Percentiles rank a stretch among this genome's conserved stretches.
These are phyloP conservation scores for Malthinus seriepunctatus DNA, from an alignment of 2,888 invertebrate genomes.

Conservation along the genomic window DNA sequence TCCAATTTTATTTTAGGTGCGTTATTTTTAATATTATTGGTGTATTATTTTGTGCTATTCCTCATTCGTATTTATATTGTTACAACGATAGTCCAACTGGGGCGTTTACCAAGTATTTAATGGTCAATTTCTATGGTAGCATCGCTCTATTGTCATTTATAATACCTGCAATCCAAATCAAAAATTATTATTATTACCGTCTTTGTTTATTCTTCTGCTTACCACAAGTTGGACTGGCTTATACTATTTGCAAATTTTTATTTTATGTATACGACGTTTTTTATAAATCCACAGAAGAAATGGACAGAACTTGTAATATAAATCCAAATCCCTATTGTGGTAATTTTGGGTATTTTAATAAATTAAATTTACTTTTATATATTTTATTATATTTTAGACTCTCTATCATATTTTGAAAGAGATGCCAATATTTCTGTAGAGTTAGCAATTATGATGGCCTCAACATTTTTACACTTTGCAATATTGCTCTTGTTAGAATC, in stretches of 20 bases:
- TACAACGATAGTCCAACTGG: conserved; percentile 58
- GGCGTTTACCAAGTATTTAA: conserved; percentile 49
- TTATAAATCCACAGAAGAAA: conserved; percentile 35
- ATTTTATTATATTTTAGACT: conserved; percentile 10
- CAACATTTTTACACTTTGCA: conserved; percentile 12
- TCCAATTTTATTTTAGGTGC: conserved; percentile 50
- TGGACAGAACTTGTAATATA: conserved; percentile 29
- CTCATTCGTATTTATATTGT: conserved; percentile 66
- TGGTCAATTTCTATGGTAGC: conserved; percentile 45
- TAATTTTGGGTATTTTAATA: conserved; percentile 23
- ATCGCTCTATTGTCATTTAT: conserved; percentile 43
- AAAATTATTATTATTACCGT: no score
- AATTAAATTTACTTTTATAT: not conserved
- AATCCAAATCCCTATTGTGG: conserved; percentile 47
- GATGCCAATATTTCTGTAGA: not conserved
- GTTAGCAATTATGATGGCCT: conserved; percentile 14
- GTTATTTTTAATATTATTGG: conserved; percentile 56
- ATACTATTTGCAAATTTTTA: conserved; percentile 40
- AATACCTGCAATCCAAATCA: conserved; percentile 35
- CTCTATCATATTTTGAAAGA: conserved; percentile 16
- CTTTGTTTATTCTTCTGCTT: conserved; percentile 38
- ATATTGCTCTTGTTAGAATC: conserved; percentile 21
- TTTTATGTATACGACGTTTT: conserved; percentile 47
- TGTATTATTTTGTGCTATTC: conserved; percentile 66
- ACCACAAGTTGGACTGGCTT: conserved; percentile 49